Conservation (phyloP, 2,888 invertebrate species). For the Heteromurus nitidus region DNA sequence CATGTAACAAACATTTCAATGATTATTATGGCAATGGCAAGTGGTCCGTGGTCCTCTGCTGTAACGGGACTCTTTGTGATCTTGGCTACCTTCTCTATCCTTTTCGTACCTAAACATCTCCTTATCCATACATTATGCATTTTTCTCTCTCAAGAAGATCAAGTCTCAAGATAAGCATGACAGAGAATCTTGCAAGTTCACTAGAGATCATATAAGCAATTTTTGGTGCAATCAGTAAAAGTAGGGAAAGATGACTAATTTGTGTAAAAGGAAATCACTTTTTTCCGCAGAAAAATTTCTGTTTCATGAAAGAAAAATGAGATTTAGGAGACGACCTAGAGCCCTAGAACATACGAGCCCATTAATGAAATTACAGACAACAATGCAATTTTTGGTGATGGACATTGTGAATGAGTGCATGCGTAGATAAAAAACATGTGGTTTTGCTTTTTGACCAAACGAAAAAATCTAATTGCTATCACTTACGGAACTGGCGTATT, state of each 20-base stretch:
- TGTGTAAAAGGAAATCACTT: slow-evolving; percentile 28
- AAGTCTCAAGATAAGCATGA: background rate
- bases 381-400: slow-evolving; percentile 6
- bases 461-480: no score
- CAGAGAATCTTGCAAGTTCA: background rate
- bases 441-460: slow-evolving; percentile 37
- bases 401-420: slow-evolving; percentile 11
- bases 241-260: no score
- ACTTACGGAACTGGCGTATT: no score
- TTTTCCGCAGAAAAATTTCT: slow-evolving; percentile 36
- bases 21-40: slow-evolving; percentile 20
- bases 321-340: slow-evolving; percentile 61
- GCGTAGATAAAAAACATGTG: slow-evolving; percentile 28
- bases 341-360: background rate
- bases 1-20: slow-evolving; percentile 39
- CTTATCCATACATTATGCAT: no score
- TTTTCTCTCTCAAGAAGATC: background rate
- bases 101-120: no score
- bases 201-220: slow-evolving; percentile 14
- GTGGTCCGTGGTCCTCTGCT: background rate
- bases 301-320: slow-evolving; percentile 55
- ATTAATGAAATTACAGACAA: background rate
- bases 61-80: slow-evolving; percentile 44
- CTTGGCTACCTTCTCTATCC: background rate
- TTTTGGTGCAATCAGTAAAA: slow-evolving; percentile 25